Evolutionary conservation across 2,888 invertebrate genomes (phyloP).

Genomic region (Lycaena phlaeas): DNA sequence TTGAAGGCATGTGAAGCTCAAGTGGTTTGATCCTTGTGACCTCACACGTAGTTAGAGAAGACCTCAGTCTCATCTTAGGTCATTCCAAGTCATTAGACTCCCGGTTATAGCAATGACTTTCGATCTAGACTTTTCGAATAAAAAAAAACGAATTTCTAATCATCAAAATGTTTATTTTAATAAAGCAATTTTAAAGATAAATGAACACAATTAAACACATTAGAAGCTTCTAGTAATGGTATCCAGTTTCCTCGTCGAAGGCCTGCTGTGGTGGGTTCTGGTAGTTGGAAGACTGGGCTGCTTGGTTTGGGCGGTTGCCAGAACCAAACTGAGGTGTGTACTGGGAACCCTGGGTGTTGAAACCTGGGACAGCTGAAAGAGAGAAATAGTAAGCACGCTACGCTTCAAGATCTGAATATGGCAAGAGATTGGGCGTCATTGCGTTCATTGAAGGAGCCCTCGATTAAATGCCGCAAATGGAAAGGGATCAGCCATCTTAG

Average conservation of each 20-base stretch:
- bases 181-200: neutral
- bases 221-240: constrained; percentile 39
- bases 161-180: neutral
- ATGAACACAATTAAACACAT: neutral
- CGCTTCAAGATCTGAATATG: too few relatives aligned
- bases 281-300: constrained; percentile 34
- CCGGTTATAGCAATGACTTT: too few relatives aligned
- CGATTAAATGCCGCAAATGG: too few relatives aligned
- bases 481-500: too few relatives aligned
- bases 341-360: constrained; percentile 17
- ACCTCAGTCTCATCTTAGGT: too few relatives aligned
- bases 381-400: neutral
- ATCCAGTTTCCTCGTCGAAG: constrained; percentile 46
- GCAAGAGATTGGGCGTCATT: too few relatives aligned
- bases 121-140: too few relatives aligned
- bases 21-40: too few relatives aligned
- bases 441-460: too few relatives aligned
- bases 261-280: constrained; percentile 46
- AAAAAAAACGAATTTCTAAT: neutral
- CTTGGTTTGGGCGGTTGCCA: constrained; percentile 47
- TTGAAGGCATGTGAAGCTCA: too few relatives aligned
- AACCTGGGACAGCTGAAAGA: constrained; percentile 9
- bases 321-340: constrained; percentile 26
- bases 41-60: too few relatives aligned
- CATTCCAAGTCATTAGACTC: too few relatives aligned